A percentile compares a stretch with the other conserved stretches of the same genome.
These are phyloP conservation scores for Cochlearius cochlearius DNA, from an alignment of 2,113 vertebrate genomes.

Conservation along the genomic window DNA sequence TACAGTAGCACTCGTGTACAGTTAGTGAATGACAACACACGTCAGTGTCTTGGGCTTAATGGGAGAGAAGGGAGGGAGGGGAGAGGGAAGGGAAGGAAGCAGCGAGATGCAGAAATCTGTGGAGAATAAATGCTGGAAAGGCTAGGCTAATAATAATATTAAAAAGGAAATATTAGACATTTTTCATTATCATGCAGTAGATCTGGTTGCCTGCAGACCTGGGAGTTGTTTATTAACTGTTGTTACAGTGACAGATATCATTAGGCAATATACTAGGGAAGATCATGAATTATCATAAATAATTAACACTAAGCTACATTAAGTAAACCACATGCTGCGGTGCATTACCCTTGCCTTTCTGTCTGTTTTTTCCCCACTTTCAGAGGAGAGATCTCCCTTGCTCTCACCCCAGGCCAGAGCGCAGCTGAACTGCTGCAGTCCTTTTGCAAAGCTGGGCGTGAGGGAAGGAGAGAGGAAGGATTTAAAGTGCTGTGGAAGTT, in stretches of 20 bases:
- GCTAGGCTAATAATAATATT: not conserved
- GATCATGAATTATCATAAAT: conserved; percentile 12
- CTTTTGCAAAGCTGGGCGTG: not conserved
- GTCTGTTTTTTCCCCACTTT: not conserved
- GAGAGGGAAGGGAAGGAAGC: not conserved
- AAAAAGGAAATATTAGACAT: not conserved
- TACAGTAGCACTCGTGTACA: not conserved
- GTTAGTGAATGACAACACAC: not conserved
- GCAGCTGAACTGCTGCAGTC: not conserved
- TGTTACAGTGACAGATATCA: not conserved
- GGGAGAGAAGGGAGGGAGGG: not conserved
- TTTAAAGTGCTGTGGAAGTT: not conserved
- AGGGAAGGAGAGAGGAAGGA: not conserved
- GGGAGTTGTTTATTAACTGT: not conserved
- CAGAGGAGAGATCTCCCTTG: not conserved
- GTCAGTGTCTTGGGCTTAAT: not conserved
- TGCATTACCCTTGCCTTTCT: not conserved
- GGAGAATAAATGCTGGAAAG: not conserved
- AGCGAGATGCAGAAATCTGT: not conserved
- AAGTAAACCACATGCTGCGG: not conserved
- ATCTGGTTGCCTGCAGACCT: not conserved
- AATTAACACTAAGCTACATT: conserved; percentile 39
- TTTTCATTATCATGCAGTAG: conserved; percentile 4
- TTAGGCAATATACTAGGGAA: not conserved
- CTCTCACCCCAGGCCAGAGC: not conserved